Conservation (phyloP, 2,888 invertebrate species). For the Petrolisthes manimaculis region DNA sequence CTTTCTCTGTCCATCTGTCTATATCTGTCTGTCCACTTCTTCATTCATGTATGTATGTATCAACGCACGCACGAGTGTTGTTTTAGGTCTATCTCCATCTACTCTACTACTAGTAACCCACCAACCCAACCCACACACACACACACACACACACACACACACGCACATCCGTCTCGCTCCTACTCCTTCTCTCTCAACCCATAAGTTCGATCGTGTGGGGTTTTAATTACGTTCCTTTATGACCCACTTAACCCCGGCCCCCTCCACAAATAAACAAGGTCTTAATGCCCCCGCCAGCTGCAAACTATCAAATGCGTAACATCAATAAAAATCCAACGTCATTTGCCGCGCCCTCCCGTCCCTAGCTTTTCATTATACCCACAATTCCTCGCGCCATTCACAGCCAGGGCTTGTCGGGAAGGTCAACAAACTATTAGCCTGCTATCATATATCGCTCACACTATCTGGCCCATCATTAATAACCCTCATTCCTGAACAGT, state of each 20-base stretch:
- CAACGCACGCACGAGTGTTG: too few species aligned
- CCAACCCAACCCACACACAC: too few species aligned
- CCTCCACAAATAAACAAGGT: conserved; percentile 14
- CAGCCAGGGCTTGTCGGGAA: conserved; percentile 30
- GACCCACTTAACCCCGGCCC: conserved; percentile 24
- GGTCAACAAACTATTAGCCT: conserved; percentile 50
- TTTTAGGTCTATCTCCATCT: too few species aligned
- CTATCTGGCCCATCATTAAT: conserved; percentile 52
- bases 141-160: too few species aligned
- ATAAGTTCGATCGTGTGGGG: conserved; percentile 2
- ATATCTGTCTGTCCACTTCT: too few species aligned
- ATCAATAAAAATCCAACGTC: conserved; percentile 31
- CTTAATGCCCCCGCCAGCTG: conserved; percentile 24
- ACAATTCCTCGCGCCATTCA: conserved; percentile 28
- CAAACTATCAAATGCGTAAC: conserved; percentile 36
- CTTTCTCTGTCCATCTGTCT: too few species aligned
- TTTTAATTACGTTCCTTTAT: conserved; percentile 14
- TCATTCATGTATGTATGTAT: too few species aligned
- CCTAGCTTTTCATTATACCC: conserved; percentile 22
- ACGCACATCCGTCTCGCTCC: neutral
- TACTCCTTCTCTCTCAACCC: neutral
- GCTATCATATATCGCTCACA: conserved; percentile 39
- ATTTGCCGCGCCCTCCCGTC: conserved; percentile 18
- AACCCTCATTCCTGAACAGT: conserved; percentile 1
- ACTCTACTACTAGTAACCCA: too few species aligned